Base-by-base conservation (phyloP, 2,113 vertebrate genomes). In the Erythrolamprus reginae region DNA sequence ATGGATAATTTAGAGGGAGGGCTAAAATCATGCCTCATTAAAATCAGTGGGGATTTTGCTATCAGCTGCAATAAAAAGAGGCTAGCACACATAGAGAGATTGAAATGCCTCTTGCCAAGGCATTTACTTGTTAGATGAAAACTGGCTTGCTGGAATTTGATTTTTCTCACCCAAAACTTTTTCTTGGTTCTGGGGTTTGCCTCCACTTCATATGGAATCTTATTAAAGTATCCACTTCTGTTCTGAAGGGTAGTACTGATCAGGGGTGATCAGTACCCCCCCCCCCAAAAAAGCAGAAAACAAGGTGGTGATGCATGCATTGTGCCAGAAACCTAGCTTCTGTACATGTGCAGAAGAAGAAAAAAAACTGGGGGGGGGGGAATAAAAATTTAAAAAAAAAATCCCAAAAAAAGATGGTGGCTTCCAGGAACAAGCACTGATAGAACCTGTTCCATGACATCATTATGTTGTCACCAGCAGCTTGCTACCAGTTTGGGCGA, bases 1-100 rank as follows among this genome's bases (percentile, higher is more conserved):
- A 50, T 48, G 45, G 82, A 91, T 88, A 91, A 83, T 91, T 91
- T 91, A 51, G 53, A 61, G 65, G 45, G n/a, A 38, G 45, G 82
- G 86, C 53, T 82, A 24, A 17, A 53, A 87, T 47, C 21, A 9
- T 55, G 6, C 38, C 53, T 50, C 42, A 56, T 84, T 82, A 61
- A 88, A 84, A 88, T 51, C 86, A 61, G 51, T 51, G 28, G n/a
- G 52, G 13, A 51, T 61, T 88, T 61, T 84, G 13, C 53, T 84
- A 50, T 83, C 82, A 47, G 58, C 52, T 58, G 83, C 52, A 88
- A n/a, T 83, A 56, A 52, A 70, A 82, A 7, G 47, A 55, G 51
- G 10, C 47, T 15, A 21, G 70, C 17, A 10, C 85, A 56, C n/a
- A 33, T 15, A 53, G 58, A 13, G 17, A 55, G 77, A 89, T 26